These are phyloP conservation scores for Odontesthes bonariensis DNA, from an alignment of 2,113 vertebrate species.

Conservation along the genomic window DNA sequence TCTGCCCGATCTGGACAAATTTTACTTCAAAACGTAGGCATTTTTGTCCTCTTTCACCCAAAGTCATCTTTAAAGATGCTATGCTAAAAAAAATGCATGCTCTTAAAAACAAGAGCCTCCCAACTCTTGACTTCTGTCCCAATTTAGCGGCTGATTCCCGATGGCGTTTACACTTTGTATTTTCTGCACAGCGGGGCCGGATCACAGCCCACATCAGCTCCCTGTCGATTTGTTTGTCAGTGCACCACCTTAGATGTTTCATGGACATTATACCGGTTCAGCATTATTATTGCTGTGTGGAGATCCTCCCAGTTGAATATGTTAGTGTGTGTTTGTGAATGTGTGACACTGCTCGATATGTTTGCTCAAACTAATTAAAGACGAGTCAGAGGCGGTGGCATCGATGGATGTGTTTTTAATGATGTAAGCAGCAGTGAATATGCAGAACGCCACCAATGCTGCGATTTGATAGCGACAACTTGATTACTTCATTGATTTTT, in stretches of 20 bases:
- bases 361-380: slow-evolving; percentile 94
- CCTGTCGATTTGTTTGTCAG: neutral
- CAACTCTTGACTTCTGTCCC: too few relatives aligned
- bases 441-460: slow-evolving; percentile 76
- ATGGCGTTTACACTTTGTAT: neutral
- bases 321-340: slow-evolving; percentile 22
- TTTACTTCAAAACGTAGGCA: too few relatives aligned
- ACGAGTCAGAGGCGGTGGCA: slow-evolving; percentile 79
- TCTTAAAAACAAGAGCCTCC: too few relatives aligned
- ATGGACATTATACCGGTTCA: slow-evolving; percentile 54
- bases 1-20: too few relatives aligned
- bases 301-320: slow-evolving; percentile 19
- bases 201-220: slow-evolving; percentile 5
- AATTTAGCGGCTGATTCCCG: too few relatives aligned
- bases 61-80: too few relatives aligned
- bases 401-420: slow-evolving; percentile 93
- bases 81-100: too few relatives aligned
- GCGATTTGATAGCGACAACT: slow-evolving; percentile 62
- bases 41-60: too few relatives aligned
- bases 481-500: slow-evolving; percentile 86
- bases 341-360: slow-evolving; percentile 84
- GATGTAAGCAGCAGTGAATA: slow-evolving; percentile 87
- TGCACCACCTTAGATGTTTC: slow-evolving; percentile 15
- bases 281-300: slow-evolving; percentile 29
- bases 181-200: neutral